Evolutionary conservation across 2,113 vertebrate species (phyloP).

Genomic region (Bubo scandiacus): DNA sequence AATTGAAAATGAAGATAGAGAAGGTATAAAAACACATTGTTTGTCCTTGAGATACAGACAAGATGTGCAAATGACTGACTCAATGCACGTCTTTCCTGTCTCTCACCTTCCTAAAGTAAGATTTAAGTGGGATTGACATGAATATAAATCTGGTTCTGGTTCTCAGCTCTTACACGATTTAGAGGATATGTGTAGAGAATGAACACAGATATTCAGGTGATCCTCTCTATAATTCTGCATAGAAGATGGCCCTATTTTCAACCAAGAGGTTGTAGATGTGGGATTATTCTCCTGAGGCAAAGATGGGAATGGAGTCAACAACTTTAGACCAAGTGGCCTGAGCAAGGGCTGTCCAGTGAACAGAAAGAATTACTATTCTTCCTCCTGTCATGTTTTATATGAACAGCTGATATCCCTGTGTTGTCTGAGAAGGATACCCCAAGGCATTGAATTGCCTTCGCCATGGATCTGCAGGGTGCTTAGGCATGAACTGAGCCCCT

Average conservation of each 20-base stretch:
- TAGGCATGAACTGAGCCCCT: background rate
- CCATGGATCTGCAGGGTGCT: background rate
- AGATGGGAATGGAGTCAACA: background rate
- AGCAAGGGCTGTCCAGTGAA: background rate
- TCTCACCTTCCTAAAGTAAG: background rate
- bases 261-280: background rate
- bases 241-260: background rate
- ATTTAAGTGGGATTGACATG: background rate
- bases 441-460: background rate
- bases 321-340: background rate
- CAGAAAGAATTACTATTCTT: background rate
- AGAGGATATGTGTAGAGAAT: background rate
- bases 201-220: background rate
- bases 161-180: background rate
- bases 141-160: background rate
- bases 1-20: background rate
- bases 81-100: background rate
- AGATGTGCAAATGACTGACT: background rate
- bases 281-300: background rate
- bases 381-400: background rate
- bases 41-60: conserved; percentile 26
- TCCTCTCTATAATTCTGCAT: background rate
- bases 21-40: background rate
- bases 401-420: background rate
- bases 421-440: background rate